A percentile compares a stretch with the other conserved stretches of the same genome.
phyloP scores from a whole-genome alignment of 1,140 invertebrate species.

The Globodera rostochiensis region DNA sequence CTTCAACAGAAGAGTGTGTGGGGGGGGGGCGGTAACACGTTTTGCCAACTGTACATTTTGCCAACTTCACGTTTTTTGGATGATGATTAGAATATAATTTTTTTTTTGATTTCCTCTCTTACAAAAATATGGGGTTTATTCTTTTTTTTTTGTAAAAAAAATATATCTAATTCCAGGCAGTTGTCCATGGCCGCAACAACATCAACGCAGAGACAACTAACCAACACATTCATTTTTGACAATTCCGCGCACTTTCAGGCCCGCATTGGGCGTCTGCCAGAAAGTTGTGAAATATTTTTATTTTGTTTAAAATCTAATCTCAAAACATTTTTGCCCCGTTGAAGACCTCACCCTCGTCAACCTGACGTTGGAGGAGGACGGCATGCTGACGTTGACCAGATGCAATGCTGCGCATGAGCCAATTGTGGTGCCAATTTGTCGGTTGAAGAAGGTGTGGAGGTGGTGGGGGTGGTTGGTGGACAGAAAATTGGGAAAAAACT shows the following conservation, averaged over 20 bases:
- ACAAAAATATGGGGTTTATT: too few species aligned
- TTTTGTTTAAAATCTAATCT: not conserved
- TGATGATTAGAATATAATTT: too few species aligned
- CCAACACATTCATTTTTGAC: slow-evolving; percentile 2
- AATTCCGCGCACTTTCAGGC: not conserved
- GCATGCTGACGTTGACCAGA: slow-evolving; percentile 27
- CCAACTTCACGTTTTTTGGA: too few species aligned
- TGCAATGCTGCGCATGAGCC: slow-evolving; percentile 36
- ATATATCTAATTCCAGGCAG: not conserved
- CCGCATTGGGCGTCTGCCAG: not conserved
- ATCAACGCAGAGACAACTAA: not conserved
- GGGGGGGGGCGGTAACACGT: too few species aligned
- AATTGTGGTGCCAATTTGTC: slow-evolving; percentile 22
- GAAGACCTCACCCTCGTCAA: slow-evolving; percentile 35
- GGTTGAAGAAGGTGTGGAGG: slow-evolving; percentile 17
- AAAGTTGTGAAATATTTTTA: not conserved
- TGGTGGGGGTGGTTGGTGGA: not conserved
- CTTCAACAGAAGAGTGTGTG: not conserved
- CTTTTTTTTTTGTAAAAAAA: too few species aligned
- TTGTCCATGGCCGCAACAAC: not conserved
- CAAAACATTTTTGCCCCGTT: not conserved
- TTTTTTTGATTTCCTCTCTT: too few species aligned
- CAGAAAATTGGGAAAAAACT: not conserved
- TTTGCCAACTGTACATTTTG: too few species aligned
- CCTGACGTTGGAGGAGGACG: slow-evolving; percentile 26